These are phyloP conservation scores for Linurgus olivaceus DNA, from an alignment of 2,797 vertebrate genomes.

Conservation along the genomic window DNA sequence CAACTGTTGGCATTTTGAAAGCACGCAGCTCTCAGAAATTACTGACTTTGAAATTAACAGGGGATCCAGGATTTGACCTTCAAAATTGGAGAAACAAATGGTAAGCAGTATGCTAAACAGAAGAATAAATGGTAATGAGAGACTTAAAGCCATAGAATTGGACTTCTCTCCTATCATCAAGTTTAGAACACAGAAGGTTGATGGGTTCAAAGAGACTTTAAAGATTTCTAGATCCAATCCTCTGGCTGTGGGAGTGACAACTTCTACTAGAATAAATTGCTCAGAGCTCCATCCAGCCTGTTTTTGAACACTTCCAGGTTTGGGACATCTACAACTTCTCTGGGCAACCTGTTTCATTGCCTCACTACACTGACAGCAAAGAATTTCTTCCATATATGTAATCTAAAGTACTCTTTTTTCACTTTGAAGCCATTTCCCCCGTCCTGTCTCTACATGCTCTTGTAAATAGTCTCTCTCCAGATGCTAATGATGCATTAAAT, in stretches of 20 bases:
- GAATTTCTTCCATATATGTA: not conserved
- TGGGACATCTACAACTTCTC: not conserved
- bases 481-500: not conserved
- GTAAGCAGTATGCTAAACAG: not conserved
- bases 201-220: not conserved
- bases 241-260: not conserved
- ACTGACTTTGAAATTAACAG: not conserved
- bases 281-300: not conserved
- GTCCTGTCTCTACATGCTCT: not conserved
- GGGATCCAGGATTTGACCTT: not conserved
- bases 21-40: not conserved
- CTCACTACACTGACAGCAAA: not conserved
- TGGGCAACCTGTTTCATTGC: not conserved
- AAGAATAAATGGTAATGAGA: not conserved
- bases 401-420: not conserved
- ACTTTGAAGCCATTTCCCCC: not conserved
- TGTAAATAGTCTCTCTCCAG: not conserved
- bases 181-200: not conserved
- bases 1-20: not conserved
- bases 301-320: not conserved
- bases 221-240: not conserved
- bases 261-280: not conserved
- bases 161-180: not conserved
- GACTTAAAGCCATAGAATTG: not conserved
- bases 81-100: not conserved